Evolutionary conservation across 2,888 invertebrate species (phyloP).

Genomic region (Acleris laterana): DNA sequence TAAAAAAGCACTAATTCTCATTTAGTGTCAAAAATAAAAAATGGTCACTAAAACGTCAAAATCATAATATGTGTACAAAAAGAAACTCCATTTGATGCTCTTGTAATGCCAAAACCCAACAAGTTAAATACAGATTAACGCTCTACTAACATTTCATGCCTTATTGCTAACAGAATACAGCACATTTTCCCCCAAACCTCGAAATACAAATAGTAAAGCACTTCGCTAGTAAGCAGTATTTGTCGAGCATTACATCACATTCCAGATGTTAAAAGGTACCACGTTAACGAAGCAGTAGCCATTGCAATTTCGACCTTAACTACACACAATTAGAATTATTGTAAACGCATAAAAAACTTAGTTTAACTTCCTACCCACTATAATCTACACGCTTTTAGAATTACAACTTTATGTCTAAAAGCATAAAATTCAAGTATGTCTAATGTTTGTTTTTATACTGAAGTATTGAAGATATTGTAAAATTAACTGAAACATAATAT

Average conservation of each 20-base stretch:
- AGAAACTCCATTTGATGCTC: slow-evolving; percentile 21
- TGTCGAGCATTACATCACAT: slow-evolving; percentile 69
- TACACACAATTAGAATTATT: not conserved
- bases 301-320: slow-evolving; percentile 39
- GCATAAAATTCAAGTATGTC: slow-evolving; percentile 3
- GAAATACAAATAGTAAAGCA: slow-evolving; percentile 27
- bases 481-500: no score
- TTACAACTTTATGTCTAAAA: not conserved
- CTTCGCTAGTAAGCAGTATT: slow-evolving; percentile 46
- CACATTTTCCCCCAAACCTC: not conserved
- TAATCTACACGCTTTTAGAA: not conserved
- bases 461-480: not conserved
- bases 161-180: not conserved
- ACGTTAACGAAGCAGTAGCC: slow-evolving; percentile 20
- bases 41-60: no score
- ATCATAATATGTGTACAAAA: not conserved
- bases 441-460: no score
- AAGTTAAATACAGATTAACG: slow-evolving; percentile 36
- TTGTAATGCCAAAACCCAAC: slow-evolving; percentile 32
- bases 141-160: not conserved
- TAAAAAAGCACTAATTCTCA: no score
- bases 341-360: slow-evolving; percentile 19
- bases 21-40: no score
- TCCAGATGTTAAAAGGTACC: slow-evolving; percentile 56
- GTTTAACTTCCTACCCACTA: not conserved